Conservation (phyloP, 2,113 vertebrate genomes). For the Anser brachyrhynchus region DNA sequence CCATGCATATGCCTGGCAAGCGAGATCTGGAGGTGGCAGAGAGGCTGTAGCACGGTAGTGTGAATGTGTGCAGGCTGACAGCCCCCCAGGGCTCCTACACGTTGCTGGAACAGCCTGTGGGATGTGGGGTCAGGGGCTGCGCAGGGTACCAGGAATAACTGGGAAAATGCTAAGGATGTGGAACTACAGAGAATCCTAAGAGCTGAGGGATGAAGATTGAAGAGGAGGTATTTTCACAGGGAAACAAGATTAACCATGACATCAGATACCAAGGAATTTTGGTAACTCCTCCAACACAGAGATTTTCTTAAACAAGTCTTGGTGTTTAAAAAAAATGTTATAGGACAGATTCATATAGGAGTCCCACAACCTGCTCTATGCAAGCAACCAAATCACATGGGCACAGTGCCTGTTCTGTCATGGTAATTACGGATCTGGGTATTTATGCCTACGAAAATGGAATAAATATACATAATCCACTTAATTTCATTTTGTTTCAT, state of each 20-base stretch:
- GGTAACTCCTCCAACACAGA: neutral
- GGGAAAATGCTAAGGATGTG: neutral
- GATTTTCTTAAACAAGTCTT: neutral
- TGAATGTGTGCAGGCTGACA: neutral
- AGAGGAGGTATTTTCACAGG: neutral
- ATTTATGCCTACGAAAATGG: neutral
- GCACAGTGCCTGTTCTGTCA: neutral
- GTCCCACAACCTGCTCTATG: neutral
- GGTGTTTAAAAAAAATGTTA: neutral
- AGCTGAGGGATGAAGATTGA: neutral
- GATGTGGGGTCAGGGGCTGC: neutral
- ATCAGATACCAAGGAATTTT: neutral
- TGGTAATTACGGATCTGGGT: neutral
- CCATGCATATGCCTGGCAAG: neutral
- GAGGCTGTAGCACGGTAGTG: neutral
- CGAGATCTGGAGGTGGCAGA: neutral
- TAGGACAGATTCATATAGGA: neutral
- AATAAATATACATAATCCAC: neutral
- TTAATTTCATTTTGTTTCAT: neutral
- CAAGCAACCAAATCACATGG: neutral
- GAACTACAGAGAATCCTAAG: neutral
- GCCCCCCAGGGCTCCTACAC: too few relatives aligned
- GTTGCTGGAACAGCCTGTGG: neutral
- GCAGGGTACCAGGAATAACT: neutral
- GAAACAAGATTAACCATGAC: neutral